These are phyloP conservation scores for Diaperis boleti DNA, from an alignment of 2,888 invertebrate species.

Conservation along the genomic window DNA sequence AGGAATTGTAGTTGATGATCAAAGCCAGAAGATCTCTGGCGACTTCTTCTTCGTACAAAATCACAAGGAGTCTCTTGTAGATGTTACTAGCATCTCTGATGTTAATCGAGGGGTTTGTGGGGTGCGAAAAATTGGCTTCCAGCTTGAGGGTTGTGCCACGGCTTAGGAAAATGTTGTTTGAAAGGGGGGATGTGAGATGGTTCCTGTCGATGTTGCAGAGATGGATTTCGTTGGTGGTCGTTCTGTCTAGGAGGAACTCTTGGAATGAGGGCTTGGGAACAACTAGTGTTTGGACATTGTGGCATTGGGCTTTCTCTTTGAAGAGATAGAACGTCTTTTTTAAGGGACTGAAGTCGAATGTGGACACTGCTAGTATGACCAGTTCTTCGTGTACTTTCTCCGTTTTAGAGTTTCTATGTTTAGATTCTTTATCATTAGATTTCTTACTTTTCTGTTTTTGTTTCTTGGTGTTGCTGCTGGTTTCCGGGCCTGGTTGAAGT, in stretches of 20 bases:
- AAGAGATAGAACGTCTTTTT: slow-evolving; percentile 2
- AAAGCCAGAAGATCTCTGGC: slow-evolving; percentile 28
- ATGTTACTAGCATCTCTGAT: slow-evolving; percentile 44
- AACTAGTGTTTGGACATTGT: neutral
- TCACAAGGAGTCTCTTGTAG: slow-evolving; percentile 52
- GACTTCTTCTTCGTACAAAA: slow-evolving; percentile 40
- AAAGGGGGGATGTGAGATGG: slow-evolving; percentile 1
- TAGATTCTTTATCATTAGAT: neutral
- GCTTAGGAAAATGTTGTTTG: slow-evolving; percentile 3
- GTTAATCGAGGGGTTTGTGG: slow-evolving; percentile 50
- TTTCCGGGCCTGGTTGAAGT: neutral
- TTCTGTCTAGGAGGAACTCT: neutral
- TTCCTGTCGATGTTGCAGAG: neutral
- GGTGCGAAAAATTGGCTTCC: slow-evolving; percentile 52
- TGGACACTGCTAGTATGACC: slow-evolving; percentile 1
- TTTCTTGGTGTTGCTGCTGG: neutral
- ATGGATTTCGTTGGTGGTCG: slow-evolving; percentile 24
- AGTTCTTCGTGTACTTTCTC: neutral
- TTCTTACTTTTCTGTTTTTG: slow-evolving; percentile 6
- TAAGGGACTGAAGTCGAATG: slow-evolving; percentile 23
- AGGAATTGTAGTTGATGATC: neutral
- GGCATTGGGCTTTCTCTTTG: slow-evolving; percentile 35
- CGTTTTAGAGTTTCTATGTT: slow-evolving; percentile 11
- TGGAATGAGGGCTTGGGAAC: neutral
- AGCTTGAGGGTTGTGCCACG: slow-evolving; percentile 49